A percentile compares a stretch with the other conserved stretches of the same genome.
Evolutionary conservation across 2,888 invertebrate genomes (phyloP).

Genomic region (Nemurella pictetii): DNA sequence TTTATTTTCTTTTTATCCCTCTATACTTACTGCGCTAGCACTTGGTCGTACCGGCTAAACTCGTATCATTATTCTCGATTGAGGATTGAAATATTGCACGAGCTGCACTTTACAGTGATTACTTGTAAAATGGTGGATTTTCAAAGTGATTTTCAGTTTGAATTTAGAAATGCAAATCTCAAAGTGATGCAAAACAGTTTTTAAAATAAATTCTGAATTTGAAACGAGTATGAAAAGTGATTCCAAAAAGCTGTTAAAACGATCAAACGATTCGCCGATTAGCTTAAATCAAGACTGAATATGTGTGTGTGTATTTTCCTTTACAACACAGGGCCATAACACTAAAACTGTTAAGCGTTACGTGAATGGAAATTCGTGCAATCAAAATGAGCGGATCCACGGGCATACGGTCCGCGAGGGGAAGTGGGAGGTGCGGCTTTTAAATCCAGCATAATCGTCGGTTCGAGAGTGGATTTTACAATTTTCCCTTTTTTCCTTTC

Average conservation of each 20-base stretch:
- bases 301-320: not conserved
- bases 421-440: not conserved
- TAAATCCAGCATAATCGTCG: not conserved
- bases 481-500: not conserved
- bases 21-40: not conserved
- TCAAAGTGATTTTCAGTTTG: not conserved
- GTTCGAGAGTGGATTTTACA: not conserved
- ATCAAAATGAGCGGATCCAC: not conserved
- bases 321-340: not conserved
- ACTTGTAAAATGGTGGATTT: not conserved
- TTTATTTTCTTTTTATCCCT: not conserved
- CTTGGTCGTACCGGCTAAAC: not conserved
- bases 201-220: not conserved
- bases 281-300: not conserved
- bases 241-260: not conserved
- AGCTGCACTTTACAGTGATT: not conserved
- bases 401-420: not conserved
- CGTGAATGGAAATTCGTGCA: not conserved
- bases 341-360: not conserved
- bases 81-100: not conserved
- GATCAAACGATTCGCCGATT: not conserved
- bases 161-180: not conserved
- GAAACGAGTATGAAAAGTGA: not conserved
- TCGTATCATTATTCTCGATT: not conserved
- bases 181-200: not conserved